phyloP scores from a whole-genome alignment of 92 coral and sea anemone species.

The Pocillopora grandis region DNA sequence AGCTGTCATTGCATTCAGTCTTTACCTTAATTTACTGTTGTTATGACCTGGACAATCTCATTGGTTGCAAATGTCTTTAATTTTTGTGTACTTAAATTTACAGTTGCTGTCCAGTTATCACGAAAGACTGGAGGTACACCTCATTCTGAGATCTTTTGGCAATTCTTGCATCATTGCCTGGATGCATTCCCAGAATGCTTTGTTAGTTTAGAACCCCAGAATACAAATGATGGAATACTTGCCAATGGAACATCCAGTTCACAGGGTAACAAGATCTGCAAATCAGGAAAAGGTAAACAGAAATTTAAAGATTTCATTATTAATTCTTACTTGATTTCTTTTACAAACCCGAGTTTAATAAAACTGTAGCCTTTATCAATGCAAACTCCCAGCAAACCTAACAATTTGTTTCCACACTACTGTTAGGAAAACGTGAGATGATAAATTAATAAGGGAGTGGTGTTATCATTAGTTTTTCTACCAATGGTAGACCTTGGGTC shows the following conservation, averaged over 20 bases:
- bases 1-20: no score
- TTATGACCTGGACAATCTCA: no score
- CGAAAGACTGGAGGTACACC: constrained; percentile 59
- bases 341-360: no score
- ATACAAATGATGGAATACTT: not conserved
- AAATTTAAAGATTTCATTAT: not conserved
- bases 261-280: constrained; percentile 53
- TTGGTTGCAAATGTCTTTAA: not conserved
- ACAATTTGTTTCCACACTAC: no score
- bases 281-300: constrained; percentile 60
- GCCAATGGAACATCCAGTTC: constrained; percentile 35
- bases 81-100: not conserved
- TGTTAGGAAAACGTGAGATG: no score
- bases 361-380: no score
- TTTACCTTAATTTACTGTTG: no score
- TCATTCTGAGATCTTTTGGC: constrained; percentile 64
- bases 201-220: constrained; percentile 57
- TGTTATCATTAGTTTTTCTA: no score
- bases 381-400: no score
- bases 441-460: no score
- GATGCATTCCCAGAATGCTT: constrained; percentile 73
- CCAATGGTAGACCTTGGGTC: no score
- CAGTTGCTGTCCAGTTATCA: constrained; percentile 57
- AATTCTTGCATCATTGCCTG: constrained; percentile 65
- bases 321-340: no score